These are phyloP conservation scores for Linhomoeus sp. DNA, from an alignment of 2,888 invertebrate species.

Conservation along the genomic window DNA sequence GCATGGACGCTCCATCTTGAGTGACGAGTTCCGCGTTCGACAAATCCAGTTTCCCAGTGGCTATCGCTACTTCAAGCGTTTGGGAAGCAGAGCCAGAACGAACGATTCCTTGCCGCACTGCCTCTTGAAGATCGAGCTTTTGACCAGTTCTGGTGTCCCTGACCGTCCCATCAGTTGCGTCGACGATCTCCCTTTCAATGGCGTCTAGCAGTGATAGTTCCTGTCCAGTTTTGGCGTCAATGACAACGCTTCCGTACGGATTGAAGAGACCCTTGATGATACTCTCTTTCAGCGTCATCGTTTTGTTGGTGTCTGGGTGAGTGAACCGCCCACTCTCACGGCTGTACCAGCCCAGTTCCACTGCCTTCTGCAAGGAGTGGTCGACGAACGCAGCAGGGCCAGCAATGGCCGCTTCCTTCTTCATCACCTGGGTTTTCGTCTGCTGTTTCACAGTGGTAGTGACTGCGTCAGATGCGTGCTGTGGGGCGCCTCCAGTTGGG, in stretches of 20 bases:
- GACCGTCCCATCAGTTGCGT: conserved; percentile 29
- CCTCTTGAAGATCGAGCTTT: conserved; percentile 28
- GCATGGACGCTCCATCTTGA: conserved; percentile 52
- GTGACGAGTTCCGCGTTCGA: conserved; percentile 58
- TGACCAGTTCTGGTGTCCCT: conserved; percentile 30
- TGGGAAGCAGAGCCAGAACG: conserved; percentile 20
- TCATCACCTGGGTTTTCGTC: conserved; percentile 19
- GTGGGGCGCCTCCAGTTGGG: conserved; percentile 24
- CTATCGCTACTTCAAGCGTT: conserved; percentile 12
- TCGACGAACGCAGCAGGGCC: conserved; percentile 13
- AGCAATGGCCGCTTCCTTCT: conserved; percentile 18
- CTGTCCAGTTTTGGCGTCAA: conserved; percentile 17
- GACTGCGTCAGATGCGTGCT: conserved; percentile 22
- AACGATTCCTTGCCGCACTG: conserved; percentile 26
- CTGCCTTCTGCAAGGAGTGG: conserved; percentile 52
- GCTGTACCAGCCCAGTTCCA: conserved; percentile 46
- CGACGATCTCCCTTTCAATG: conserved; percentile 30
- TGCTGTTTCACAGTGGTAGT: conserved; percentile 24
- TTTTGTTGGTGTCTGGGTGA: conserved; percentile 42
- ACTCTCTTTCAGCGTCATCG: conserved; percentile 49
- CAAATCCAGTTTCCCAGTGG: conserved; percentile 10
- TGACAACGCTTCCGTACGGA: conserved; percentile 24
- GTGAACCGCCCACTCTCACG: conserved; percentile 47
- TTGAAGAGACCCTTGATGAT: conserved; percentile 32
- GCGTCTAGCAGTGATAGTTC: conserved; percentile 30